Conservation (phyloP, 2,797 vertebrate species). For the Orestias chungarensis region DNA sequence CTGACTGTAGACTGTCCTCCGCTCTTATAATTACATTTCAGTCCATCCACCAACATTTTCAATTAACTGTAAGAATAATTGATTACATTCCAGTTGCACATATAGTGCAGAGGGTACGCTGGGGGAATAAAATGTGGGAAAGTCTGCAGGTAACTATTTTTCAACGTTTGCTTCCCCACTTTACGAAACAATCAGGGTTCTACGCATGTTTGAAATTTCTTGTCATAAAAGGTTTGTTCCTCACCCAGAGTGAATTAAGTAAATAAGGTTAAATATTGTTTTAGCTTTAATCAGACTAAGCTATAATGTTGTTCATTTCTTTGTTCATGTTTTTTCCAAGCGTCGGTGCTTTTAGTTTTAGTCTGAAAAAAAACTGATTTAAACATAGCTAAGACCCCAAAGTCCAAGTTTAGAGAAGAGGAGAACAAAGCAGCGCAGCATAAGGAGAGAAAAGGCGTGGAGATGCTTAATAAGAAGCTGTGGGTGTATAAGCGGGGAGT, state of each 20-base stretch:
- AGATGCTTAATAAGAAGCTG: conserved; percentile 16
- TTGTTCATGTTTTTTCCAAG: neutral
- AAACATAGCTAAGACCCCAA: neutral
- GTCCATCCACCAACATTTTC: neutral
- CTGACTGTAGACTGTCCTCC: neutral
- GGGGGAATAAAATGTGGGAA: too few relatives aligned
- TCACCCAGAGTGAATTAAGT: neutral
- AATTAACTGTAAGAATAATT: neutral
- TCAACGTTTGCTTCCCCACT: neutral
- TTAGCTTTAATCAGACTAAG: neutral
- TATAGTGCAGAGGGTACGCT: too few relatives aligned
- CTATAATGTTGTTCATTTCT: neutral
- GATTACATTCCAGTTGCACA: neutral
- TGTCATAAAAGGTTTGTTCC: neutral
- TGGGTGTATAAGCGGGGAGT: neutral
- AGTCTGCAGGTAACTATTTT: neutral
- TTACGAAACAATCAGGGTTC: neutral
- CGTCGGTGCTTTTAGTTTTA: neutral
- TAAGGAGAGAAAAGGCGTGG: neutral
- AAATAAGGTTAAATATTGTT: neutral
- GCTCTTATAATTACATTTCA: neutral
- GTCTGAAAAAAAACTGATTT: neutral
- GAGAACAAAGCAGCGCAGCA: neutral
- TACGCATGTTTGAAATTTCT: neutral
- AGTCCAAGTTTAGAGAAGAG: conserved; percentile 1